A percentile compares a stretch with the other conserved stretches of the same genome.
These are phyloP conservation scores for Sorex fumeus DNA, from an alignment of 2,113 vertebrate genomes.

Conservation along the genomic window DNA sequence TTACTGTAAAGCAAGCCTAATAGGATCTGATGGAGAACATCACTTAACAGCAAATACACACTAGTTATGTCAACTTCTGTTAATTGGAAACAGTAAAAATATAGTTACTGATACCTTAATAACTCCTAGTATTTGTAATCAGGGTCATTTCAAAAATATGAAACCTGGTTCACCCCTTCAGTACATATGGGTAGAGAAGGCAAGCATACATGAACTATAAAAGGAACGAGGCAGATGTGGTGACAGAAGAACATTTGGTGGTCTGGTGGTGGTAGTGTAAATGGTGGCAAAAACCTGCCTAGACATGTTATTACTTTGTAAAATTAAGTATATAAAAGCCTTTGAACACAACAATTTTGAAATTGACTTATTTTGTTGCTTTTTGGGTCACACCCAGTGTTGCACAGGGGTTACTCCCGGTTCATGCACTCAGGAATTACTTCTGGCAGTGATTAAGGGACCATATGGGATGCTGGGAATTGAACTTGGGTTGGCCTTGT, in stretches of 20 bases:
- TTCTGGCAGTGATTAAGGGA: too few species aligned
- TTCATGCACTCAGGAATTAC: too few species aligned
- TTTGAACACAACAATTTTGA: conserved; percentile 72
- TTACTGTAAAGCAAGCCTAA: not conserved
- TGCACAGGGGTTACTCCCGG: too few species aligned
- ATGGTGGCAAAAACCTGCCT: conserved; percentile 62
- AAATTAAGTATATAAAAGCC: conserved; percentile 75
- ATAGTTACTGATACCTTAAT: conserved; percentile 5
- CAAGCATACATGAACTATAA: conserved; percentile 35
- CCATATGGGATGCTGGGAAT: too few species aligned
- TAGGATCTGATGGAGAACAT: not conserved
- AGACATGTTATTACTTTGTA: conserved; percentile 77
- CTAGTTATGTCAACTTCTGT: not conserved
- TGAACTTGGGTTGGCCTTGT: too few species aligned
- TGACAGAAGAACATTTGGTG: conserved; percentile 6
- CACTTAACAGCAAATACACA: not conserved
- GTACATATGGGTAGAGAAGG: conserved; percentile 10
- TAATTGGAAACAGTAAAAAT: not conserved
- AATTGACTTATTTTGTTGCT: too few species aligned
- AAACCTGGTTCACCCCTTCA: not conserved
- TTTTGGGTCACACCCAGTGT: too few species aligned
- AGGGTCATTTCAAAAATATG: conserved; percentile 1
- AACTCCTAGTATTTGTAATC: conserved; percentile 24
- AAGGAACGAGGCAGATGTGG: conserved; percentile 40
- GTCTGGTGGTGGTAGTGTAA: conserved; percentile 63